Evolutionary conservation across 92 coral and sea anemone genomes (phyloP).

Genomic region (Porites cylindrica): DNA sequence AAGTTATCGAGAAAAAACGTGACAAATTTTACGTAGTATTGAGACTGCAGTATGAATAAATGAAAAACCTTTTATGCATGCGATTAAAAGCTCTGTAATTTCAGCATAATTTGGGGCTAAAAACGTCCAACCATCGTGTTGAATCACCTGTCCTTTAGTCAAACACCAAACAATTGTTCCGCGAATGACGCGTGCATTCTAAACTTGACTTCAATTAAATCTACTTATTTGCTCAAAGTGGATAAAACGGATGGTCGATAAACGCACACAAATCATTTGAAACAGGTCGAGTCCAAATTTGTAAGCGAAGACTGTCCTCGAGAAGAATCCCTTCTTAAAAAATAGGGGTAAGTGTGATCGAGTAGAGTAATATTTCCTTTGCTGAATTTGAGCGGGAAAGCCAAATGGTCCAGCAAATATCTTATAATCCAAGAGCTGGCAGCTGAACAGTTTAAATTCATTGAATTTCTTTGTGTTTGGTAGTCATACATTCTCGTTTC

Average conservation of each 20-base stretch:
- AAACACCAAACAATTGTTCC: slow-evolving; percentile 1
- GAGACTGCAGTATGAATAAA: slow-evolving; percentile 13
- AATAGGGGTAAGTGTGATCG: neutral
- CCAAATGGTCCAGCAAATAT: neutral
- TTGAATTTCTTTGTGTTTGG: neutral
- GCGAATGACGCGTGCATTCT: slow-evolving; percentile 14
- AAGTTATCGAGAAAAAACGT: neutral
- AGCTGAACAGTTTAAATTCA: neutral
- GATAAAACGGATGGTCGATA: slow-evolving; percentile 15
- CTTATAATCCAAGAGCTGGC: no score
- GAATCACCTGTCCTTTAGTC: neutral
- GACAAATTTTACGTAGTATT: neutral
- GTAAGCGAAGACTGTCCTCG: neutral
- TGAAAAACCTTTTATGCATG: slow-evolving; percentile 9
- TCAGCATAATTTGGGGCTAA: slow-evolving; percentile 1
- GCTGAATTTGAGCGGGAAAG: neutral
- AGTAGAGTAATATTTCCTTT: neutral
- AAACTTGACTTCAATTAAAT: slow-evolving; percentile 32
- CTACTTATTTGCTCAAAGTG: slow-evolving; percentile 15
- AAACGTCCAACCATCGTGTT: neutral
- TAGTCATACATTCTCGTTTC: neutral
- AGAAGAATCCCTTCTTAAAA: neutral
- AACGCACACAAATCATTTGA: neutral
- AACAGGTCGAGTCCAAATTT: neutral
- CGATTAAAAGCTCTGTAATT: slow-evolving; percentile 7